A percentile compares a stretch with the other conserved stretches of the same genome.
These are phyloP conservation scores for Aphrophora alni DNA, from an alignment of 2,888 invertebrate genomes.

Conservation along the genomic window DNA sequence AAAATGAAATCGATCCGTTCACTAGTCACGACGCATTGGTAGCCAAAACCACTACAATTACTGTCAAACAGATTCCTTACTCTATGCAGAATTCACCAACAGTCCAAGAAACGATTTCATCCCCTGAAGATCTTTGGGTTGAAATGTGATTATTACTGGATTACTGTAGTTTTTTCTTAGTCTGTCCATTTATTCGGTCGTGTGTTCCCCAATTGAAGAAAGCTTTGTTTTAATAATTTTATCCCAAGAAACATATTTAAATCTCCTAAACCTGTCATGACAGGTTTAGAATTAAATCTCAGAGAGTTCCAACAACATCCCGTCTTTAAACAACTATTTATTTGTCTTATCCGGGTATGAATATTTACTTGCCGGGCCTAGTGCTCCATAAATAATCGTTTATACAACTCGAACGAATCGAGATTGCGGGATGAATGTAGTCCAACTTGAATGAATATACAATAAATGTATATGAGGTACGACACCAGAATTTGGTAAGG, in stretches of 20 bases:
- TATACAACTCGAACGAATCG: not conserved
- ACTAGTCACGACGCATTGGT: too few species aligned
- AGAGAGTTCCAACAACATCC: conserved; percentile 3
- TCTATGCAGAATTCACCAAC: conserved; percentile 7
- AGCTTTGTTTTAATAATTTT: conserved; percentile 10
- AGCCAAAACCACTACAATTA: conserved; percentile 13
- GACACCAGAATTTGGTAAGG: not conserved
- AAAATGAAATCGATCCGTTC: conserved; percentile 14
- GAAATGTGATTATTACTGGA: not conserved
- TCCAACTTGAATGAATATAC: too few species aligned
- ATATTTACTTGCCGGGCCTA: not conserved
- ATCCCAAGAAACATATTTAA: not conserved
- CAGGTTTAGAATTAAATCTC: not conserved
- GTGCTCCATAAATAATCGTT: conserved; percentile 14
- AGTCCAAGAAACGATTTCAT: conserved; percentile 16
- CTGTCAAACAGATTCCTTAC: conserved; percentile 11
- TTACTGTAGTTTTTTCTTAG: conserved; percentile 7
- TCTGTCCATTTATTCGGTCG: conserved; percentile 14
- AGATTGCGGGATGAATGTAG: not conserved
- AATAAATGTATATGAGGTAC: not conserved
- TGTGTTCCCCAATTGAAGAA: not conserved
- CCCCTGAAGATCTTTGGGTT: not conserved
- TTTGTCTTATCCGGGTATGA: not conserved
- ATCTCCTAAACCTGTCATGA: too few species aligned
- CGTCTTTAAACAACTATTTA: conserved; percentile 15